phyloP scores from a whole-genome alignment of 2,113 vertebrate genomes.

The Phoxinus phoxinus region DNA sequence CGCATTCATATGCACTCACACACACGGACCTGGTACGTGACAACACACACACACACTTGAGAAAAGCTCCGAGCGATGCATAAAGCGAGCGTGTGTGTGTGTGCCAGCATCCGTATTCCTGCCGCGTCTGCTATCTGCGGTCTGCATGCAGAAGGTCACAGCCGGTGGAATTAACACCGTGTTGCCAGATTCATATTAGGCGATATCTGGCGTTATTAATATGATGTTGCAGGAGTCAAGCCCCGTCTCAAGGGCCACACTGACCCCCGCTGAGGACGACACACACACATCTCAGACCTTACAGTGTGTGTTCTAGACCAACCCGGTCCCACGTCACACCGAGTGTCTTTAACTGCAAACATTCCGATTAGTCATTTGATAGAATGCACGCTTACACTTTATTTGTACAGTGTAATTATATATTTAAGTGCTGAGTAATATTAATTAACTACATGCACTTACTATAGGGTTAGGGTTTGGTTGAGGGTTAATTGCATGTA shows the following conservation, averaged over 20 bases:
- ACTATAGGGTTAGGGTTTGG: too few relatives aligned
- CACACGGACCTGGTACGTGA: background rate
- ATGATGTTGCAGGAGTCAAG: slow-evolving; percentile 43
- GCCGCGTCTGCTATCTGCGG: slow-evolving; percentile 35
- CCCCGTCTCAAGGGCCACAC: slow-evolving; percentile 32
- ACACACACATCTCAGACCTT: background rate
- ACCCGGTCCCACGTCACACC: background rate
- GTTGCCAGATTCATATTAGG: slow-evolving; percentile 56
- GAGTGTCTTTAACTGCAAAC: background rate
- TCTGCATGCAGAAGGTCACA: slow-evolving; percentile 48
- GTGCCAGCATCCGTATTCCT: background rate
- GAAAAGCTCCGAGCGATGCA: background rate
- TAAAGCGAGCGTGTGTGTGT: background rate
- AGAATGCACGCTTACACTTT: too few relatives aligned
- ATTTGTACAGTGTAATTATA: too few relatives aligned
- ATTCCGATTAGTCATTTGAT: background rate
- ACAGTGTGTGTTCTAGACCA: background rate
- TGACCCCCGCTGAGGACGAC: background rate
- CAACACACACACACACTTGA: background rate
- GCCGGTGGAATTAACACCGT: slow-evolving; percentile 53
- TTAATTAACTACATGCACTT: too few relatives aligned
- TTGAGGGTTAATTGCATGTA: too few relatives aligned
- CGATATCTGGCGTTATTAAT: slow-evolving; percentile 57
- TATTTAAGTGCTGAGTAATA: too few relatives aligned
- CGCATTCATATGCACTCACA: slow-evolving; percentile 37